A percentile compares a stretch with the other conserved stretches of the same genome.
Conservation (phyloP, 2,888 invertebrate species). For the Papilio gigon region DNA sequence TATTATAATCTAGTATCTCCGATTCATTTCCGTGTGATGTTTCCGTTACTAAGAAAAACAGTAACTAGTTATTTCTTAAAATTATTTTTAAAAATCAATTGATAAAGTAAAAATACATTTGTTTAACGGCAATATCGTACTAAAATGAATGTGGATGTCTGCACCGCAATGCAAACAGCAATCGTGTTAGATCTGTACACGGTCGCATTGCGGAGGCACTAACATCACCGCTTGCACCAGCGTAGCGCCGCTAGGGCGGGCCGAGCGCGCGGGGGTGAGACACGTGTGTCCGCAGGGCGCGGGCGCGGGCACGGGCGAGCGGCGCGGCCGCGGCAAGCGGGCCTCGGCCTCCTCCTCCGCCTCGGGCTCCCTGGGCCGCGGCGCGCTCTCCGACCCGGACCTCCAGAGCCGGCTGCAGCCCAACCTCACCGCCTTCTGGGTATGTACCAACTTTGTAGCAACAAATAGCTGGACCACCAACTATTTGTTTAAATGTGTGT, state of each 20-base stretch:
- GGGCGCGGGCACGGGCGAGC: conserved; percentile 59
- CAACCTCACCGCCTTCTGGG: conserved; percentile 72
- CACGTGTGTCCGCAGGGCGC: conserved; percentile 58
- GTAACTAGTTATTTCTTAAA: too few relatives aligned
- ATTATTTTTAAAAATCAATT: too few relatives aligned
- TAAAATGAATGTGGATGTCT: not conserved
- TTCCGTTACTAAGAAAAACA: too few relatives aligned
- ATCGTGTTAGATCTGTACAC: not conserved
- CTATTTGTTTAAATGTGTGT: conserved; percentile 16
- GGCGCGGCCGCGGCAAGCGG: conserved; percentile 61
- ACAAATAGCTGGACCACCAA: not conserved
- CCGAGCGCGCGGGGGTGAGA: conserved; percentile 52
- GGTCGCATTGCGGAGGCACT: not conserved
- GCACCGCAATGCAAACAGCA: conserved; percentile 12
- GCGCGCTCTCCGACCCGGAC: conserved; percentile 75
- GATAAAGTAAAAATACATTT: too few relatives aligned
- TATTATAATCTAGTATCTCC: too few relatives aligned
- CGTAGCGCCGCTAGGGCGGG: conserved; percentile 34
- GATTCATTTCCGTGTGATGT: not conserved
- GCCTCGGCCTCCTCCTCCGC: conserved; percentile 53
- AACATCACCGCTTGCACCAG: conserved; percentile 42
- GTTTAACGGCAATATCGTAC: too few relatives aligned
- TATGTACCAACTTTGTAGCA: conserved; percentile 56
- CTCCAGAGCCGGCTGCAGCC: conserved; percentile 70
- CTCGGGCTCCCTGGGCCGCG: conserved; percentile 66